A percentile compares a stretch with the other conserved stretches of the same genome.
Conservation (phyloP, 2,113 vertebrate genomes). For the Laterallus jamaicensis region DNA sequence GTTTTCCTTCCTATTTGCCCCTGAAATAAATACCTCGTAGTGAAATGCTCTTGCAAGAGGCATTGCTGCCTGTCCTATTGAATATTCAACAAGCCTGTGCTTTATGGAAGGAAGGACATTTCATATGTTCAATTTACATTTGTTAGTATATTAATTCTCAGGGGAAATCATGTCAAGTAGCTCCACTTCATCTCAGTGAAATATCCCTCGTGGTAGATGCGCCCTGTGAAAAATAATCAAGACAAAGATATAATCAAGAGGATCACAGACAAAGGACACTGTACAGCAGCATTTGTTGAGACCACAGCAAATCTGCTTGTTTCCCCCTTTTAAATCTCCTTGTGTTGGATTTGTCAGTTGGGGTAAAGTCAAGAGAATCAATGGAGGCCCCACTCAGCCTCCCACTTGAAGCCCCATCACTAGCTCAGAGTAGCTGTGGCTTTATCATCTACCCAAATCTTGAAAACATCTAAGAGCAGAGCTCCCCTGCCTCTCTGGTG, state of each 20-base stretch:
- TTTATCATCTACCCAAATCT: not conserved
- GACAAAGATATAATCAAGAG: not conserved
- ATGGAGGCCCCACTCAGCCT: not conserved
- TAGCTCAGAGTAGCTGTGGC: not conserved
- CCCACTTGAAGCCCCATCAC: not conserved
- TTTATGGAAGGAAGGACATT: slow-evolving; percentile 28
- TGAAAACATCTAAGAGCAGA: not conserved
- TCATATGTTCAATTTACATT: slow-evolving; percentile 28
- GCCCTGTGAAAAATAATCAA: not conserved
- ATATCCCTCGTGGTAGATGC: not conserved
- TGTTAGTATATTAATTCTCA: slow-evolving; percentile 34
- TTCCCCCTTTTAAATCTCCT: not conserved
- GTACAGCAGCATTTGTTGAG: not conserved
- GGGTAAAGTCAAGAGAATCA: not conserved
- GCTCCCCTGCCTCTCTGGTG: not conserved
- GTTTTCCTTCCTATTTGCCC: not conserved
- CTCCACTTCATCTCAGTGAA: not conserved
- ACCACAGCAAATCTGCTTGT: not conserved
- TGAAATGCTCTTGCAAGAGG: not conserved
- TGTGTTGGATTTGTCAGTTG: not conserved
- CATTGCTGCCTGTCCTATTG: slow-evolving; percentile 14
- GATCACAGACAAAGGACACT: not conserved
- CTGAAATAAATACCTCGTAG: not conserved
- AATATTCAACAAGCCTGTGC: slow-evolving; percentile 21
- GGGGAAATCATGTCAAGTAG: not conserved